These are phyloP conservation scores for Oryzias woworae DNA, from an alignment of 2,113 vertebrate genomes.

Conservation along the genomic window DNA sequence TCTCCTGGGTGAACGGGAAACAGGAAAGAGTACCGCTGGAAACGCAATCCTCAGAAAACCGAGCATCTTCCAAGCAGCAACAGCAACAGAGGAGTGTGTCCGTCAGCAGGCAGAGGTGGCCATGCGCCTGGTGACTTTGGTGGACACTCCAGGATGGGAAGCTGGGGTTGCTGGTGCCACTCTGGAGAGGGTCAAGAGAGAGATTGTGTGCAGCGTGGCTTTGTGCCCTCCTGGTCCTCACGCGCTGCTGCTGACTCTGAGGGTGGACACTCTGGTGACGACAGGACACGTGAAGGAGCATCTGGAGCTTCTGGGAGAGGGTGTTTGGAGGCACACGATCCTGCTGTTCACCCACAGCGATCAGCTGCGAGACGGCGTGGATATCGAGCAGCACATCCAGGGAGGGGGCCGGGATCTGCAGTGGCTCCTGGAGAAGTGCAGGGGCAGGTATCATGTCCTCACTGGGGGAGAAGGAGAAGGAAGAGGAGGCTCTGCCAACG, in stretches of 20 bases:
- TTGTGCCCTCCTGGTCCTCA: conserved; percentile 76
- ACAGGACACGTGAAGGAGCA: conserved; percentile 62
- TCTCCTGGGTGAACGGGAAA: conserved; percentile 77
- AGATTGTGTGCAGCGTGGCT: conserved; percentile 58
- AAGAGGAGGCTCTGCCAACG: conserved; percentile 4
- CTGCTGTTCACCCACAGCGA: conserved; percentile 76
- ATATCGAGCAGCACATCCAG: conserved; percentile 72
- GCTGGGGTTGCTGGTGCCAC: conserved; percentile 61
- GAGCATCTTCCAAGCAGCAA: conserved; percentile 41
- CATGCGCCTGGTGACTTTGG: conserved; percentile 67
- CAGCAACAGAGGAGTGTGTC: conserved; percentile 71
- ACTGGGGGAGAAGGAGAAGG: conserved; percentile 41
- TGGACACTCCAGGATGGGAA: conserved; percentile 78
- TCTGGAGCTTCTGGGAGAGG: conserved; percentile 70
- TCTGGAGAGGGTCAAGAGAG: conserved; percentile 70
- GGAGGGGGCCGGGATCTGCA: conserved; percentile 68
- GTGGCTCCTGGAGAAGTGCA: conserved; percentile 70
- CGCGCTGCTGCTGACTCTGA: conserved; percentile 66
- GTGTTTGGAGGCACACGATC: conserved; percentile 69
- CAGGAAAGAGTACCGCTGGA: conserved; percentile 75
- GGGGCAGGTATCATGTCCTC: conserved; percentile 67
- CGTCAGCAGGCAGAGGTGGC: conserved; percentile 67
- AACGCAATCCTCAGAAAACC: conserved; percentile 63
- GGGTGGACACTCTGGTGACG: conserved; percentile 68
- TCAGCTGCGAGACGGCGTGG: conserved; percentile 73